Conservation (phyloP, 2,888 invertebrate species). For the Nemoura dubitans region DNA sequence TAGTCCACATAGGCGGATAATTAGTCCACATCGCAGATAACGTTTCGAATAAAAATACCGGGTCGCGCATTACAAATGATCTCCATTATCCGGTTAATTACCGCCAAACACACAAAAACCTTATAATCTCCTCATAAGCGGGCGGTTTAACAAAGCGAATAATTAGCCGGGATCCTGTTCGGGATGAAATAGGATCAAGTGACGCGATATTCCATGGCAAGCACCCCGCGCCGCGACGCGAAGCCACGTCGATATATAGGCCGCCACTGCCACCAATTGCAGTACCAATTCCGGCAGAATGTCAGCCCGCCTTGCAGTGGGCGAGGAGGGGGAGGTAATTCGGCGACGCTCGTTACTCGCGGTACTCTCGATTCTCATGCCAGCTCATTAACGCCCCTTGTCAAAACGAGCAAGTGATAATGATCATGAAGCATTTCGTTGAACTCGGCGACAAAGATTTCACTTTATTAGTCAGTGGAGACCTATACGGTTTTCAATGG, state of each 20-base stretch:
- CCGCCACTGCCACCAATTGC: background rate
- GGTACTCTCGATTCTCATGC: background rate
- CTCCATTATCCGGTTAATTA: constrained; percentile 30
- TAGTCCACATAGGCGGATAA: background rate
- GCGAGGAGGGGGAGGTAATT: background rate
- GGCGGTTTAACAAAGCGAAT: constrained; percentile 12
- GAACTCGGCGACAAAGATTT: background rate
- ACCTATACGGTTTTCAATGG: background rate
- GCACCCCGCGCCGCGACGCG: background rate
- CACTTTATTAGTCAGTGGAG: background rate
- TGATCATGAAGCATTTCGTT: background rate
- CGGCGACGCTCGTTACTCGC: background rate
- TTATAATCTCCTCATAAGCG: constrained; percentile 9
- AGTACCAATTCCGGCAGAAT: background rate
- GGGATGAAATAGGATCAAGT: background rate
- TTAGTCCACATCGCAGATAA: constrained; percentile 15
- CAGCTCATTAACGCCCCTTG: background rate
- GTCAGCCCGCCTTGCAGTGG: background rate
- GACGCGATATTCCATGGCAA: background rate
- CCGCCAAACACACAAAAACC: constrained; percentile 12
- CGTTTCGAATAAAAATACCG: background rate
- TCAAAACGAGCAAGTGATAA: background rate
- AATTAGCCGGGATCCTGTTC: background rate
- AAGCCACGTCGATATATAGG: no score
- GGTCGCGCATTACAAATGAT: constrained; percentile 26